Evolutionary conservation across 1,140 invertebrate genomes (phyloP), one percentile per base, ranked within the genome.

Genomic region (Laodelphax striatellus): DNA sequence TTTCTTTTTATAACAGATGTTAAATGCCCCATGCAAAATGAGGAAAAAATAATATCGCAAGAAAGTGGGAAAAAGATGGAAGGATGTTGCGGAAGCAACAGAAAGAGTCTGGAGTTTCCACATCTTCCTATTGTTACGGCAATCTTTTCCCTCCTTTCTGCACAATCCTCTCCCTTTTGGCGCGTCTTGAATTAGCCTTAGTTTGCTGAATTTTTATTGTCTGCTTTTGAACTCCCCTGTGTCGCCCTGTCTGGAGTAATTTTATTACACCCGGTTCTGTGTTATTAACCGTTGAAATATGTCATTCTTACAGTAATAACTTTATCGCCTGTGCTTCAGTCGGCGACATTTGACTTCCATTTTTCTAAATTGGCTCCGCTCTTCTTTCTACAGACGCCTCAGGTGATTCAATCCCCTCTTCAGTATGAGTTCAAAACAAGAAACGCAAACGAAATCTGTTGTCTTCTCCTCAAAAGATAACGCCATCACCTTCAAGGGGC

Each of bases 21-120:
- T 63, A 58, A 63, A 63, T 63, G 57, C 57, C 38, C 55, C 62
- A 55, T 63, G 57, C 57, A 63, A 63, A 58, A 63, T 63, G 56
- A 52, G 59, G 41, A 56, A 62, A 58, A 38, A 38, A 38, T 38
- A 38, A 38, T 38, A 38, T 38, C 24, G 34, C 34, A 38, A 38
- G 34, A 34, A 19, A 57, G 56, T 44, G 43, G 41, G 41, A 42
- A 44, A 44, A 44, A 57, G 56, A 42, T 57, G 46, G 46, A 57
- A 57, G 19, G 46, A 57, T 44, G 24, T 44, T 22, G 41, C 56
- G 22, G 43, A 42, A 44, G 41, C 56, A 57, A 57, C 46, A 57
- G 43, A 44, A 57, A 57, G 43, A 44, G n/a, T n/a, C 46, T 57
- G 24, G 46, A 44, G 43, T 42, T 57, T 57, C 46, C 41, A 22